Conservation (phyloP, 2,113 vertebrate species). For the Bungarus multicinctus region DNA sequence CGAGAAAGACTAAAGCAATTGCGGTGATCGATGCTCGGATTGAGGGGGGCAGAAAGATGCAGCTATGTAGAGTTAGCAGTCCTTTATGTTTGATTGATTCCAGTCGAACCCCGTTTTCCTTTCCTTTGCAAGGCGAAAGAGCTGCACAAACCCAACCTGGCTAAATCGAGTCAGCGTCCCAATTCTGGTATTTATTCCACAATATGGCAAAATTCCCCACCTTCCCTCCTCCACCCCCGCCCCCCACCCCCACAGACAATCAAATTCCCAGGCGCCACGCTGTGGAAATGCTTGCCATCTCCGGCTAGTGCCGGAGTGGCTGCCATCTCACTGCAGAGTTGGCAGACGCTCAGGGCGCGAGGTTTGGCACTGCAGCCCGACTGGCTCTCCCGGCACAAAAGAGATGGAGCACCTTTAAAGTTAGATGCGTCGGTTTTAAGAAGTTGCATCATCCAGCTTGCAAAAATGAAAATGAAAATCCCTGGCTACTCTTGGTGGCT, state of each 20-base stretch:
- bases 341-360: slow-evolving; percentile 22
- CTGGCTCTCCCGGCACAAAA: slow-evolving; percentile 14
- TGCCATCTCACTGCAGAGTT: slow-evolving; percentile 32
- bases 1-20: background rate
- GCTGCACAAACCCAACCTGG: background rate
- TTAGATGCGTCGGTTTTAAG: background rate
- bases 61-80: background rate
- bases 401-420: background rate
- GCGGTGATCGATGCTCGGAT: background rate
- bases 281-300: background rate
- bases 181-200: background rate
- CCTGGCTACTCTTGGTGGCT: background rate
- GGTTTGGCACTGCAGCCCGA: background rate
- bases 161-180: background rate
- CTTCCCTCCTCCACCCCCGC: background rate
- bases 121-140: background rate
- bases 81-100: background rate
- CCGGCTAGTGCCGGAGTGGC: background rate
- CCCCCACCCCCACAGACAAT: background rate
- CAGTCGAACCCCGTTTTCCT: background rate
- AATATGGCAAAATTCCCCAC: background rate
- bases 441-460: too few relatives aligned
- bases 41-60: background rate
- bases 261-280: background rate
- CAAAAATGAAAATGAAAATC: background rate